Percentiles rank a stretch among this genome's conserved stretches.
These are phyloP conservation scores for Pao palembangensis DNA, from an alignment of 2,113 vertebrate genomes.

Conservation along the genomic window DNA sequence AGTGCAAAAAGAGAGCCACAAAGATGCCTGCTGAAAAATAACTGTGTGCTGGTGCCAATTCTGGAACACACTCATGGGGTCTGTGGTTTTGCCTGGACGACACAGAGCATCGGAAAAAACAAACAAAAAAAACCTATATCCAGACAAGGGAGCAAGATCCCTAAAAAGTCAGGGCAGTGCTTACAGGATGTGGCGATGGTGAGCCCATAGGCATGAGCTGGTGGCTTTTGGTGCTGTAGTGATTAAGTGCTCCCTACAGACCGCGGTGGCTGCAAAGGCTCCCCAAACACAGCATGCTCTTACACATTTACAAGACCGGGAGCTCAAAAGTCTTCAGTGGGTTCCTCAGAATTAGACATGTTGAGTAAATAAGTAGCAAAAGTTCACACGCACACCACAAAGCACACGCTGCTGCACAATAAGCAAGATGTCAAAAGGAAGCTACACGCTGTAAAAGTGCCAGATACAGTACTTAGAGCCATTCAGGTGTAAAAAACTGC, in stretches of 20 bases:
- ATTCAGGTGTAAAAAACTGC: constrained; percentile 26
- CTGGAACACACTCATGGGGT: neutral
- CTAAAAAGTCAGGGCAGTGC: constrained; percentile 19
- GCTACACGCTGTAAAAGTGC: constrained; percentile 13
- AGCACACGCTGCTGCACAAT: constrained; percentile 10
- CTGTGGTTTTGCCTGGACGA: neutral
- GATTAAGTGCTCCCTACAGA: constrained; percentile 47
- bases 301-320: constrained; percentile 23
- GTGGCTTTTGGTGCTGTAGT: constrained; percentile 58
- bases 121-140: neutral
- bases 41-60: neutral
- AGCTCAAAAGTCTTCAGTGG: neutral
- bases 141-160: neutral
- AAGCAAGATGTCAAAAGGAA: constrained; percentile 9
- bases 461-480: constrained; percentile 16
- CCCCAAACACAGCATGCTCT: constrained; percentile 17
- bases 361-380: constrained; percentile 1
- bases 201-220: constrained; percentile 27
- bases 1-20: neutral
- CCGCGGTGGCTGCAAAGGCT: constrained; percentile 23
- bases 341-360: too few species aligned
- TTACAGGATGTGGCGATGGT: constrained; percentile 53
- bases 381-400: constrained; percentile 12
- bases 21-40: constrained; percentile 1
- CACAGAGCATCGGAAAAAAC: constrained; percentile 13